Percentiles rank a stretch among this genome's conserved stretches.
Evolutionary conservation across 2,797 vertebrate genomes (phyloP).

Genomic region (Schizopygopsis pylzovi): DNA sequence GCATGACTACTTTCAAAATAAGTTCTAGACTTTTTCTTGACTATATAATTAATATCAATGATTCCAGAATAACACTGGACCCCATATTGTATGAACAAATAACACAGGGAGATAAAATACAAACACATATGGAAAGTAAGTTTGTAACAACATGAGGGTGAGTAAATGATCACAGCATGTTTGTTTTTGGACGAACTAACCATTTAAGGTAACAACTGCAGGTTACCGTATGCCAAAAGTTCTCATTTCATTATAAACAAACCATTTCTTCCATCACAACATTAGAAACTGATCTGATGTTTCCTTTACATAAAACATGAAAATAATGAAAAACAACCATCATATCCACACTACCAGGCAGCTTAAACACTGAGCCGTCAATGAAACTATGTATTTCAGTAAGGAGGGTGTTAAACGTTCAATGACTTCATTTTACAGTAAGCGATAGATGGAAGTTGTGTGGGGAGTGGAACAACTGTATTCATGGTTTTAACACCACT

Average conservation of each 20-base stretch:
- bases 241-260: constrained; percentile 2
- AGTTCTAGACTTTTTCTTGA: neutral
- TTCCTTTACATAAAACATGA: constrained; percentile 48
- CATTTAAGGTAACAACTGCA: neutral
- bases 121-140: neutral
- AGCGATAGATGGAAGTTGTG: constrained; percentile 59
- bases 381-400: constrained; percentile 41
- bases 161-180: neutral
- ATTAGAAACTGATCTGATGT: constrained; percentile 1
- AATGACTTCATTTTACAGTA: constrained; percentile 64
- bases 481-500: constrained; percentile 60
- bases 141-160: neutral
- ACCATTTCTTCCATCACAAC: constrained; percentile 19
- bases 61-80: neutral
- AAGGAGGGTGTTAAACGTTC: constrained; percentile 41
- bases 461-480: constrained; percentile 64
- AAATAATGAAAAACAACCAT: constrained; percentile 8
- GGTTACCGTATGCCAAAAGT: neutral
- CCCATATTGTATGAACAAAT: neutral
- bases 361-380: constrained; percentile 11
- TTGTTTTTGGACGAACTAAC: neutral
- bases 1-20: neutral
- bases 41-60: neutral
- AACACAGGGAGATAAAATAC: neutral
- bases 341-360: constrained; percentile 18